These are phyloP conservation scores for Azorinus chamasolen DNA, from an alignment of 2,888 invertebrate genomes.

Conservation along the genomic window DNA sequence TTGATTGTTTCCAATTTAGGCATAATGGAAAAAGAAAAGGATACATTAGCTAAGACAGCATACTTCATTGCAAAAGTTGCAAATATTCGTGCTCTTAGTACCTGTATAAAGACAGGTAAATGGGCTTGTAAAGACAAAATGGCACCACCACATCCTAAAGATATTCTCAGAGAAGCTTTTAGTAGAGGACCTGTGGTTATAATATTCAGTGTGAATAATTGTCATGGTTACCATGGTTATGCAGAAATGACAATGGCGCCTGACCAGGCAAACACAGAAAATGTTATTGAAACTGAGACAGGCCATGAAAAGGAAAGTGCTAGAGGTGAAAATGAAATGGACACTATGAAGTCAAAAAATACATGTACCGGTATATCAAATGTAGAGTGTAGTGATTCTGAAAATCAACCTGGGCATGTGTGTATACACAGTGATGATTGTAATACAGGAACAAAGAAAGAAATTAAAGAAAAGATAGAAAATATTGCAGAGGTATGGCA, in stretches of 20 bases:
- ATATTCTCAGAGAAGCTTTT: slow-evolving; percentile 68
- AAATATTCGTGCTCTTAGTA: slow-evolving; percentile 69
- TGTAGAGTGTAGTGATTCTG: too few relatives aligned
- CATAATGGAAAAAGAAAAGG: not conserved
- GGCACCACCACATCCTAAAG: slow-evolving; percentile 70
- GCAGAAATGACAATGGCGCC: slow-evolving; percentile 70
- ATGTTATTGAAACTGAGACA: too few relatives aligned
- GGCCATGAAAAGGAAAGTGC: too few relatives aligned
- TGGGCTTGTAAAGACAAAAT: slow-evolving; percentile 79
- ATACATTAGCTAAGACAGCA: not conserved
- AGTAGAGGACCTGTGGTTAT: slow-evolving; percentile 69
- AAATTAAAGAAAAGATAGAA: too few relatives aligned
- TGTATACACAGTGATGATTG: too few relatives aligned
- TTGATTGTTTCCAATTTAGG: too few relatives aligned
- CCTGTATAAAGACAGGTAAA: slow-evolving; percentile 58
- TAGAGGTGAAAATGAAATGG: too few relatives aligned
- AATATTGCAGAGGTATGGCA: slow-evolving; percentile 59
- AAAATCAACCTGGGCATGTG: too few relatives aligned
- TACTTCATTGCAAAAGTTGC: slow-evolving; percentile 77
- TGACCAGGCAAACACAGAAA: not conserved
- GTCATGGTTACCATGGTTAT: slow-evolving; percentile 84
- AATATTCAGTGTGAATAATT: slow-evolving; percentile 81
- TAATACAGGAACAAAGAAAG: too few relatives aligned
- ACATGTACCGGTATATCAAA: too few relatives aligned
- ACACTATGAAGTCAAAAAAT: too few relatives aligned